Conservation (phyloP, 1,140 invertebrate genomes). For the Drosophila rhopaloa region DNA sequence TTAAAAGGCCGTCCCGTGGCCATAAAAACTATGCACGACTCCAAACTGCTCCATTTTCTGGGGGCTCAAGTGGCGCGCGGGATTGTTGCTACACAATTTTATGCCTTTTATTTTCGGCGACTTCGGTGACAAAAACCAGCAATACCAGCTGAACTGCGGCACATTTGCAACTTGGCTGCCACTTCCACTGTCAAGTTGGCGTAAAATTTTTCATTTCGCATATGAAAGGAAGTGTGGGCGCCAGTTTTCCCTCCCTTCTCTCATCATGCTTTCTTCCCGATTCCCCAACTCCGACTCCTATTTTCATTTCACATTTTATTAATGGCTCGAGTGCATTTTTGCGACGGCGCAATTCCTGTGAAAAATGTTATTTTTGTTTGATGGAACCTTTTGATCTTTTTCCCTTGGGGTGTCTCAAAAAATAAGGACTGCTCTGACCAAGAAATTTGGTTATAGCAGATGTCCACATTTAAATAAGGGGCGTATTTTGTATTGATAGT, state of each 20-base stretch:
- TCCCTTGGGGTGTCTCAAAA: constrained; percentile 42
- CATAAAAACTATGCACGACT: constrained; percentile 71
- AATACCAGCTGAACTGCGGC: constrained; percentile 43
- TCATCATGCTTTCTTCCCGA: constrained; percentile 44
- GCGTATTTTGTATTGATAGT: too few species aligned
- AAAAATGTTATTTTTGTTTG: constrained; percentile 59
- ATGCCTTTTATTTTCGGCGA: constrained; percentile 75
- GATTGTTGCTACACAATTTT: constrained; percentile 57
- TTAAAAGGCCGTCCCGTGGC: constrained; percentile 61
- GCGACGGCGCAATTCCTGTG: constrained; percentile 64
- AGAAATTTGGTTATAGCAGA: not conserved
- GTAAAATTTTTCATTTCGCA: constrained; percentile 82
- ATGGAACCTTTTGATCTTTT: constrained; percentile 67
- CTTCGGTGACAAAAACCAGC: constrained; percentile 51
- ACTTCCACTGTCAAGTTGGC: constrained; percentile 80
- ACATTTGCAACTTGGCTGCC: constrained; percentile 79
- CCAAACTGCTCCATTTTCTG: constrained; percentile 16
- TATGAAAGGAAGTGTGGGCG: constrained; percentile 82
- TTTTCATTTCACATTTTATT: constrained; percentile 70
- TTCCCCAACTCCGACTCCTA: constrained; percentile 15
- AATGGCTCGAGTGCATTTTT: constrained; percentile 78
- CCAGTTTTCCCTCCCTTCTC: constrained; percentile 40
- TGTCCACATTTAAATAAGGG: too few species aligned
- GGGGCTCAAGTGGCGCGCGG: constrained; percentile 46
- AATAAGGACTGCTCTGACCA: constrained; percentile 34